Percentiles rank a stretch among this genome's conserved stretches.
These are phyloP conservation scores for Spicauda simplicius DNA, from an alignment of 2,888 invertebrate genomes.

Conservation along the genomic window DNA sequence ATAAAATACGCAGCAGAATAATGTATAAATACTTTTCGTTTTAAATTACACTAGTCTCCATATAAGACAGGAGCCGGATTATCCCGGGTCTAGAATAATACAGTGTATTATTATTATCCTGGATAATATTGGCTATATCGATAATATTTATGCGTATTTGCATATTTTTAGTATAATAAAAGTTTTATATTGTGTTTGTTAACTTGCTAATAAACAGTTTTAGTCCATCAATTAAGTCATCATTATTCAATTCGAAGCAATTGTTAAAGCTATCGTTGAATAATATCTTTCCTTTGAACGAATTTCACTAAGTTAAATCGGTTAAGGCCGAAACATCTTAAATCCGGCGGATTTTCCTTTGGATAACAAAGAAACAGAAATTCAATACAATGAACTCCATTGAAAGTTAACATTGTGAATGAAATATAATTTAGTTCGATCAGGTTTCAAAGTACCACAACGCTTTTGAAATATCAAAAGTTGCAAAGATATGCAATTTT, in stretches of 20 bases:
- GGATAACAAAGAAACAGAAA: background rate
- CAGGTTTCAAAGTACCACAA: background rate
- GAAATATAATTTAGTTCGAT: background rate
- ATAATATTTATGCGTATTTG: too few species aligned
- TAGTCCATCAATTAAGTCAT: background rate
- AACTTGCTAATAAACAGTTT: background rate
- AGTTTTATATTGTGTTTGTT: background rate
- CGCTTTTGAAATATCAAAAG: too few species aligned
- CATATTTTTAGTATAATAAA: too few species aligned
- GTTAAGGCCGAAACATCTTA: background rate
- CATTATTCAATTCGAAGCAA: background rate
- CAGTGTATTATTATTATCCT: too few species aligned
- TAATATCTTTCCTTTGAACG: background rate
- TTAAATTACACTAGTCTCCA: too few species aligned
- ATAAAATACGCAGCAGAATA: too few species aligned
- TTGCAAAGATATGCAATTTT: too few species aligned
- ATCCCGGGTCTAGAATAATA: too few species aligned
- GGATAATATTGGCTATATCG: too few species aligned
- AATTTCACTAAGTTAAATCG: background rate
- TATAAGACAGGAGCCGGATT: too few species aligned
- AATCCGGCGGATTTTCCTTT: background rate
- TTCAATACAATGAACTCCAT: background rate
- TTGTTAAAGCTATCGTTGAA: background rate
- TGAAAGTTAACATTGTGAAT: background rate
- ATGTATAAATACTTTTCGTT: too few species aligned